A percentile compares a stretch with the other conserved stretches of the same genome.
Evolutionary conservation across 2,113 vertebrate species (phyloP).

Genomic region (Pardalotus punctatus): DNA sequence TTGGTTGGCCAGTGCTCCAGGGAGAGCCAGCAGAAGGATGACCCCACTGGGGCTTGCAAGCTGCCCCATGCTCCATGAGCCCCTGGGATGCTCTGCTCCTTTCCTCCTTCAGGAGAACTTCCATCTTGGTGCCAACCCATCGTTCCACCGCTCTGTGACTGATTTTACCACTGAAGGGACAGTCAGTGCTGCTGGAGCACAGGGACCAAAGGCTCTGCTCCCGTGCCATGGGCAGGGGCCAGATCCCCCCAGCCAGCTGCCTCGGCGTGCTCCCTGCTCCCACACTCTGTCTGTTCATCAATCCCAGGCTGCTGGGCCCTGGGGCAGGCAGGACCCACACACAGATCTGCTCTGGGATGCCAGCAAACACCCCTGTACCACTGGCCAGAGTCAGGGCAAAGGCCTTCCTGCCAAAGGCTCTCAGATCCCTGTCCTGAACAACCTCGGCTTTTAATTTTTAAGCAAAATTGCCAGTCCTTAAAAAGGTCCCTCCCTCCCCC

Average conservation of each 20-base stretch:
- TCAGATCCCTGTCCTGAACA: not conserved
- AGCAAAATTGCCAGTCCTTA: not conserved
- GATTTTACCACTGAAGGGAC: not conserved
- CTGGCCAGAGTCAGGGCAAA: not conserved
- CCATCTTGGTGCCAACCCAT: not conserved
- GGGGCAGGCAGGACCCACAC: not conserved
- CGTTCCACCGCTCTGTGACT: not conserved
- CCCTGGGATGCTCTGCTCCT: not conserved
- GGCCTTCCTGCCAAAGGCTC: not conserved
- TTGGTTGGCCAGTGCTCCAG: not conserved
- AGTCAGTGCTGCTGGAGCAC: not conserved
- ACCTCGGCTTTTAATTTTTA: not conserved
- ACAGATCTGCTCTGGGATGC: not conserved
- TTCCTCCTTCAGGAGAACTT: not conserved
- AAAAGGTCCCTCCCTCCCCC: not conserved
- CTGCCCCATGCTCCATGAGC: not conserved
- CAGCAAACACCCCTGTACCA: not conserved
- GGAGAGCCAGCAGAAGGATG: not conserved
- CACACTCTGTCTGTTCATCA: rapidly evolving
- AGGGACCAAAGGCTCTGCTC: not conserved
- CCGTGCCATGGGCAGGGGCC: not conserved
- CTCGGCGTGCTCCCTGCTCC: not conserved
- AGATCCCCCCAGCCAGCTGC: not conserved
- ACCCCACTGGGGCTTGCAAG: not conserved
- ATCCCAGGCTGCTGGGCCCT: rapidly evolving